A percentile compares a stretch with the other conserved stretches of the same genome.
phyloP scores from a whole-genome alignment of 2,113 vertebrate genomes.

The Lathamus discolor region DNA sequence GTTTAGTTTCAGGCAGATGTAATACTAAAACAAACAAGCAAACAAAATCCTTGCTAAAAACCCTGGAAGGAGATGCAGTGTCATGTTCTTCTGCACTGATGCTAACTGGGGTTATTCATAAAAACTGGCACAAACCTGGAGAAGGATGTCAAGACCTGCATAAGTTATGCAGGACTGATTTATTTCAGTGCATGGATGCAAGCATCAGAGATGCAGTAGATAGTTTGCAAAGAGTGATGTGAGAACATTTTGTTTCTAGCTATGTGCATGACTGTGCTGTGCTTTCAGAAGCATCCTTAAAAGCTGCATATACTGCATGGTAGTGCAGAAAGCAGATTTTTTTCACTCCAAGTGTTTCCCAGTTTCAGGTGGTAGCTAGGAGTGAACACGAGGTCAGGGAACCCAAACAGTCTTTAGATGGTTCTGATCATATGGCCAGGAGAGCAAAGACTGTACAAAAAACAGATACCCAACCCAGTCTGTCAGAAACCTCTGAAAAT shows the following conservation, averaged over 20 bases:
- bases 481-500: constrained; percentile 71
- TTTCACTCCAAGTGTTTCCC: constrained; percentile 75
- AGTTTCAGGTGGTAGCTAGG: constrained; percentile 82
- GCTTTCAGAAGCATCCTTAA: neutral
- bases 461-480: constrained; percentile 64
- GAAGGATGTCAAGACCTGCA: neutral
- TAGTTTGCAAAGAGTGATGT: neutral
- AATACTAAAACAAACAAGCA: neutral
- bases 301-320: constrained; percentile 7
- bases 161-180: neutral
- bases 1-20: neutral
- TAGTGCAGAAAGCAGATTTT: constrained; percentile 25
- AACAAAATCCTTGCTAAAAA: neutral
- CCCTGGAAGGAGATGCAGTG: too few relatives aligned
- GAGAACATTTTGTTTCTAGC: neutral
- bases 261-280: neutral
- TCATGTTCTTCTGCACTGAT: neutral
- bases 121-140: neutral
- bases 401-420: constrained; percentile 66
- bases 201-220: neutral
- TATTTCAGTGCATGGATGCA: neutral
- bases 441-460: constrained; percentile 71
- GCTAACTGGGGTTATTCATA: neutral
- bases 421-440: constrained; percentile 68
- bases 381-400: constrained; percentile 77